Percentiles rank a stretch among this genome's conserved stretches.
phyloP scores from a whole-genome alignment of 2,797 vertebrate genomes.

The Todus mexicanus region DNA sequence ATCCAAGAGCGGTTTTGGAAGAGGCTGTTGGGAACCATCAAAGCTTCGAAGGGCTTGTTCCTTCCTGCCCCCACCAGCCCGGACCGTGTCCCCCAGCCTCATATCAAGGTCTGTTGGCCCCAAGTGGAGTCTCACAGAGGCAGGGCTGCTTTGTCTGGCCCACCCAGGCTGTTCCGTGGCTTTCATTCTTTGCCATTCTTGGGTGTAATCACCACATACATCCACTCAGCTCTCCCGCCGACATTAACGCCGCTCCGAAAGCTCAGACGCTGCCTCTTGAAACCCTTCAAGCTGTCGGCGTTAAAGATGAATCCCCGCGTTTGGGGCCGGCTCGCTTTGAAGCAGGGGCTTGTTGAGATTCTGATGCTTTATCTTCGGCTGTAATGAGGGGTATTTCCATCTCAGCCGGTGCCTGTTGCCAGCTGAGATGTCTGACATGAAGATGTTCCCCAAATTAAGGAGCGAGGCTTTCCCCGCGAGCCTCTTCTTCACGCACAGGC shows the following conservation, averaged over 20 bases:
- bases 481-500: not conserved
- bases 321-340: not conserved
- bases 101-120: not conserved
- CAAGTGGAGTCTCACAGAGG: not conserved
- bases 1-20: too few species aligned
- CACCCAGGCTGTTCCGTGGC: not conserved
- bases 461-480: not conserved
- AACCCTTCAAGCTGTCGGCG: not conserved
- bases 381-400: not conserved
- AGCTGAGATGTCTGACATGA: not conserved
- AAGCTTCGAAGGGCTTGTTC: not conserved
- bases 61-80: not conserved
- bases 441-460: not conserved
- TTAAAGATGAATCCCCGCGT: not conserved
- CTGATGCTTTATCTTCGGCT: not conserved
- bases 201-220: too few species aligned
- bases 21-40: not conserved
- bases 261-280: not conserved
- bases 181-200: not conserved
- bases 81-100: not conserved
- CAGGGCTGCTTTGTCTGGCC: not conserved
- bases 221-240: accelerated
- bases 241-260: not conserved
- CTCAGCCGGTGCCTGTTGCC: not conserved
- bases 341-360: not conserved